Conservation (phyloP, 2,797 vertebrate species). For the Catostomus latipinnis region DNA sequence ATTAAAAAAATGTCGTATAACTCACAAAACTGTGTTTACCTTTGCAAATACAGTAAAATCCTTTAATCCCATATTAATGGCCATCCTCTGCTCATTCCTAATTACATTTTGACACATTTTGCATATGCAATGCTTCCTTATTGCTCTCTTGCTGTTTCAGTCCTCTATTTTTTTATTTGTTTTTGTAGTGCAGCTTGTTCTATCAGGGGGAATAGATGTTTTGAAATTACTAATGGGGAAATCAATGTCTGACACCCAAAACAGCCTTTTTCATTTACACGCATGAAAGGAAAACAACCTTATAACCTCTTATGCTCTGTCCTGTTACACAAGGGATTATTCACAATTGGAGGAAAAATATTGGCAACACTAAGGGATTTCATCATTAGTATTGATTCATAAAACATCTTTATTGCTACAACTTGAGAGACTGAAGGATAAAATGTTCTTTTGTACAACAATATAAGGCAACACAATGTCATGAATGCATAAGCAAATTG, state of each 20-base stretch:
- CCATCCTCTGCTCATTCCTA: not conserved
- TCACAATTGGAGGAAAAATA: not conserved
- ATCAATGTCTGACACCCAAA: slow-evolving; percentile 33
- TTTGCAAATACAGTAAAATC: not conserved
- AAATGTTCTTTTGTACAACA: not conserved
- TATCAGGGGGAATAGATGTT: slow-evolving; percentile 4
- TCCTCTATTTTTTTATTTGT: not conserved
- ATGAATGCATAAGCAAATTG: not conserved
- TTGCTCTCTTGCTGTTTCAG: not conserved
- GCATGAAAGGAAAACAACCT: slow-evolving; percentile 14
- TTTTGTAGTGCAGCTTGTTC: not conserved
- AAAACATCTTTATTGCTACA: slow-evolving; percentile 7
- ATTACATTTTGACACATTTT: not conserved
- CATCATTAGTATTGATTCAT: slow-evolving; percentile 37
- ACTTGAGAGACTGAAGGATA: slow-evolving; percentile 20
- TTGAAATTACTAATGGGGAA: not conserved
- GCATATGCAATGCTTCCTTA: slow-evolving; percentile 14
- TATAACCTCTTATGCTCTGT: not conserved
- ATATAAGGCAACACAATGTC: slow-evolving; percentile 14
- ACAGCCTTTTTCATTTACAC: slow-evolving; percentile 17
- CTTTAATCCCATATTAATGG: slow-evolving; percentile 16
- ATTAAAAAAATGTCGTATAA: not conserved
- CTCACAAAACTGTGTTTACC: not conserved
- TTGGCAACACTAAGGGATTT: slow-evolving; percentile 6
- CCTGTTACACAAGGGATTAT: slow-evolving; percentile 12